Evolutionary conservation across 1,140 invertebrate genomes (phyloP).

Genomic region (Halictus rubicundus): DNA sequence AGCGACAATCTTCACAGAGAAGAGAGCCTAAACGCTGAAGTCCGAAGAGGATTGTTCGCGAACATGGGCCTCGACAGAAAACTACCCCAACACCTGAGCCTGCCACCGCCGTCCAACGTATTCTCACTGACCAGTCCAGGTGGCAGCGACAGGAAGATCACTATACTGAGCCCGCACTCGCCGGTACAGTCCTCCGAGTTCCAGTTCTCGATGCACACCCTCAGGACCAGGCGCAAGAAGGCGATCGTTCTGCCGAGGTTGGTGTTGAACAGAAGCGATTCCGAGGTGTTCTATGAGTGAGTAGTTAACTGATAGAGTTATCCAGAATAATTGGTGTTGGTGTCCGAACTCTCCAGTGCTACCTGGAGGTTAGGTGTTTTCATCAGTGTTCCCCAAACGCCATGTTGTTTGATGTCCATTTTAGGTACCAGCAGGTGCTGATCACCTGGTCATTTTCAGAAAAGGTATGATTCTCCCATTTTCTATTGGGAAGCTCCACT

Average conservation of each 20-base stretch:
- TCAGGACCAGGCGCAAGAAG: conserved; percentile 85
- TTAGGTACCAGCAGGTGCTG: too few relatives aligned
- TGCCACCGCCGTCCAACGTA: conserved; percentile 84
- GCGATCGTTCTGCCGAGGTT: conserved; percentile 88
- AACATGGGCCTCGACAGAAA: conserved; percentile 82
- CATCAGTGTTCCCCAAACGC: too few relatives aligned
- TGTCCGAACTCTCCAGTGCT: too few relatives aligned
- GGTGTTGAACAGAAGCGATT: conserved; percentile 87
- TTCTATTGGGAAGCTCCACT: too few relatives aligned
- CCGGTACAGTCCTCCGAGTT: conserved; percentile 83
- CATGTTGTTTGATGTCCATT: too few relatives aligned
- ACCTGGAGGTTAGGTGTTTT: too few relatives aligned
- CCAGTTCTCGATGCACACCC: conserved; percentile 80
- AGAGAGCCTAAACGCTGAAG: conserved; percentile 84
- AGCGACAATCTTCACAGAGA: conserved; percentile 82
- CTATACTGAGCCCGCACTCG: conserved; percentile 88
- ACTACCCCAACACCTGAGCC: conserved; percentile 85
- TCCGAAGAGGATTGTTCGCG: conserved; percentile 84
- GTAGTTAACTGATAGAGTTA: conserved; percentile 70
- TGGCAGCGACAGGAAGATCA: conserved; percentile 83
- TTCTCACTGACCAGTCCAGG: conserved; percentile 79
- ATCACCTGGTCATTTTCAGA: too few relatives aligned
- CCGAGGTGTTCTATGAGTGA: conserved; percentile 84
- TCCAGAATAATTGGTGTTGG: conserved; percentile 2
- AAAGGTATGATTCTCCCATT: too few relatives aligned